phyloP scores from a whole-genome alignment of 2,113 vertebrate genomes.

The Tiliqua scincoides region DNA sequence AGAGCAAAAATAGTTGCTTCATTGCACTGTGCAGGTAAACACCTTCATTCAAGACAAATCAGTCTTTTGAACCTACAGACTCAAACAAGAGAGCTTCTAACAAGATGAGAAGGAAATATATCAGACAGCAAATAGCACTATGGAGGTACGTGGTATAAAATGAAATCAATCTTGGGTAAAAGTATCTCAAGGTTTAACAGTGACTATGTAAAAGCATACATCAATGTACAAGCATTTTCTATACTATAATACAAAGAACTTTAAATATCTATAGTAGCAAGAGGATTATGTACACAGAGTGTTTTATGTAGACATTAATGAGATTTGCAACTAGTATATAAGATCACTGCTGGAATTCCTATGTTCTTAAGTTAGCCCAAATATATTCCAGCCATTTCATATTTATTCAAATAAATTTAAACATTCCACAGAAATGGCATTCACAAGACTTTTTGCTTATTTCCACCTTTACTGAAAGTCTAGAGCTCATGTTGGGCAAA shows the following conservation, averaged over 20 bases:
- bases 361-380: neutral
- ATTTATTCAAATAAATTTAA: neutral
- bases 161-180: slow-evolving; percentile 21
- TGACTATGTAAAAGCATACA: neutral
- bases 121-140: slow-evolving; percentile 19
- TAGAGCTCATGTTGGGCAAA: neutral
- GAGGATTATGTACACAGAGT: neutral
- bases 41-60: neutral
- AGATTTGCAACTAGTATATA: neutral
- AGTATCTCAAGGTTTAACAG: slow-evolving; percentile 9
- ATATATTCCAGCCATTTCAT: neutral
- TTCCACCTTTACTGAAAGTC: neutral
- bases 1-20: too few species aligned
- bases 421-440: neutral
- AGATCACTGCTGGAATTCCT: neutral
- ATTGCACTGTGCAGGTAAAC: neutral
- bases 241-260: neutral
- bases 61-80: neutral
- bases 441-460: neutral
- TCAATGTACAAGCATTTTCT: slow-evolving; percentile 6
- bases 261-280: neutral
- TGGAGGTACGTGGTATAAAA: neutral
- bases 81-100: neutral
- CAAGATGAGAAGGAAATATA: neutral
- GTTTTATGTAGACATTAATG: neutral